Percentiles rank a stretch among this genome's conserved stretches.
Evolutionary conservation across 2,113 vertebrate genomes (phyloP).

Genomic region (Mirza zaza): DNA sequence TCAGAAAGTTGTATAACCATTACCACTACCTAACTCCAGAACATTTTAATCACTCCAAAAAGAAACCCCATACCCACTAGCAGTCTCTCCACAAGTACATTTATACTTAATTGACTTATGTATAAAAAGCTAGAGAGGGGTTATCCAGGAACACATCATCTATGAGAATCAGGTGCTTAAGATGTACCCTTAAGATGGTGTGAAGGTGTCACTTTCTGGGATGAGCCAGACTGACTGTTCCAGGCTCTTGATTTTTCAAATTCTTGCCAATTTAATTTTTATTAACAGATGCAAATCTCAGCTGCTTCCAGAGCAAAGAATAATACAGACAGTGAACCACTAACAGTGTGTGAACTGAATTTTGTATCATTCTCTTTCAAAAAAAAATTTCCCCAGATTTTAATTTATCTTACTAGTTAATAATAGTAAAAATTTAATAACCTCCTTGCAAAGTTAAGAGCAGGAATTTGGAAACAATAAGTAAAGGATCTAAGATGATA

Average conservation of each 20-base stretch:
- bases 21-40: neutral
- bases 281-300: neutral
- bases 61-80: neutral
- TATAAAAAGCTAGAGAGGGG: neutral
- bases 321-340: neutral
- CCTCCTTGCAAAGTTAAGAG: neutral
- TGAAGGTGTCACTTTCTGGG: neutral
- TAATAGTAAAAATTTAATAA: conserved; percentile 39
- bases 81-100: neutral
- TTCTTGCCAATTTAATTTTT: neutral
- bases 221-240: neutral
- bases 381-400: neutral
- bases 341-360: neutral
- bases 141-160: neutral
- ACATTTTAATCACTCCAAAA: neutral
- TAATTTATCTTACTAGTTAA: conserved; percentile 35
- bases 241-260: neutral
- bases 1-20: neutral
- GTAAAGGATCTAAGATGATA: neutral
- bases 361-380: neutral
- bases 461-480: neutral
- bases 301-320: neutral
- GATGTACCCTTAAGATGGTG: neutral
- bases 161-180: neutral
- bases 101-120: neutral